Evolutionary conservation across 2,797 vertebrate genomes (phyloP).

Genomic region (Nyctalus aviator): DNA sequence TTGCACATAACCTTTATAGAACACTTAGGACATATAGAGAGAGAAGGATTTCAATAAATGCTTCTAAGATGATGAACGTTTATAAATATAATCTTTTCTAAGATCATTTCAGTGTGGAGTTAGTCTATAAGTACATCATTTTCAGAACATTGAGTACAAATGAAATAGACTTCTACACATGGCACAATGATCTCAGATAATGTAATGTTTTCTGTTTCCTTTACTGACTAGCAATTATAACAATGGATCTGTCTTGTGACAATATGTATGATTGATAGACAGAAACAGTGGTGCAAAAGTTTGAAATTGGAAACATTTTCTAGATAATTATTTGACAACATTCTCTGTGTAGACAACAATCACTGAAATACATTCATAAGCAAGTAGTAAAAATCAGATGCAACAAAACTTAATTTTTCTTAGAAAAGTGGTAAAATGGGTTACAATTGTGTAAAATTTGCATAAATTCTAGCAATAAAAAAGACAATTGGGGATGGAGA

Average conservation of each 20-base stretch:
- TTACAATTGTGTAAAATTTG: background rate
- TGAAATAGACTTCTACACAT: conserved; percentile 40
- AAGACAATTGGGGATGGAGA: background rate
- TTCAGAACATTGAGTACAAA: conserved; percentile 30
- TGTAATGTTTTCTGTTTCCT: conserved; percentile 1
- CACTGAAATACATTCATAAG: background rate
- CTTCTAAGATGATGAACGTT: conserved; percentile 41
- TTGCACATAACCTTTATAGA: background rate
- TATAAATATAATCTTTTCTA: conserved; percentile 49
- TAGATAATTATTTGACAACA: conserved; percentile 12
- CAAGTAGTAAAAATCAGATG: background rate
- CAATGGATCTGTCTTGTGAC: background rate
- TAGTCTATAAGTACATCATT: conserved; percentile 42
- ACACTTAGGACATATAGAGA: background rate
- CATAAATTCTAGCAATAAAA: background rate
- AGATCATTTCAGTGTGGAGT: conserved; percentile 21
- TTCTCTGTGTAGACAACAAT: background rate
- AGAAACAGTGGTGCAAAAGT: background rate
- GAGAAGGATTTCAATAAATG: background rate
- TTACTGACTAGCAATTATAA: conserved; percentile 51
- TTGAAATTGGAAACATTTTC: conserved; percentile 17
- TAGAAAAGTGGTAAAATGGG: background rate
- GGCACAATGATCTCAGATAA: conserved; percentile 10
- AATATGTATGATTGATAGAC: background rate
- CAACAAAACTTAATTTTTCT: background rate